Evolutionary conservation across 2,113 vertebrate species (phyloP).

Genomic region (Anhinga rufa): DNA sequence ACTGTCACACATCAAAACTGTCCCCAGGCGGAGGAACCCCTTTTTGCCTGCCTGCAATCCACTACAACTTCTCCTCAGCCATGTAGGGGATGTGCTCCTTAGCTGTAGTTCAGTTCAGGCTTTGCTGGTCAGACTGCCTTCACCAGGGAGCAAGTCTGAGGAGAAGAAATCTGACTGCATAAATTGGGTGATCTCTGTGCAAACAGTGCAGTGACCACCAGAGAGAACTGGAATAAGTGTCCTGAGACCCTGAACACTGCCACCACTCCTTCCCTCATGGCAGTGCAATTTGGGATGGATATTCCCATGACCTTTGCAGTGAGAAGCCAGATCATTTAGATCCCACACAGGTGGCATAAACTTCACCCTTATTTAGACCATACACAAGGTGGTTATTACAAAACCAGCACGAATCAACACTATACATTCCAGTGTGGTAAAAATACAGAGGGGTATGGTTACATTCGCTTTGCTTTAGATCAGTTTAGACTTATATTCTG

Average conservation of each 20-base stretch:
- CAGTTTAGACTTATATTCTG: not conserved
- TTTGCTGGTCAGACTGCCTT: not conserved
- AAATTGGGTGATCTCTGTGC: not conserved
- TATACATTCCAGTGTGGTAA: not conserved
- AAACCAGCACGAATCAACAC: not conserved
- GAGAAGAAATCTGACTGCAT: not conserved
- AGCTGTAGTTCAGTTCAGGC: not conserved
- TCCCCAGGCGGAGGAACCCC: not conserved
- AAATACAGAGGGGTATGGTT: not conserved
- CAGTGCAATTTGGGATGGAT: not conserved
- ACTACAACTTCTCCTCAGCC: not conserved
- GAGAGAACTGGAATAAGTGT: not conserved
- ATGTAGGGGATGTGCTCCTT: not conserved
- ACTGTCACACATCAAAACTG: not conserved
- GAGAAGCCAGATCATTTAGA: not conserved
- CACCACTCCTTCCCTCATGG: too few relatives aligned
- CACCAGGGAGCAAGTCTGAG: not conserved
- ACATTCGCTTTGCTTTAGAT: not conserved
- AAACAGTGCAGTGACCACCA: not conserved
- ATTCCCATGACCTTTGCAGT: not conserved
- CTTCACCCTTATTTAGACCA: not conserved
- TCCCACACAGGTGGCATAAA: not conserved
- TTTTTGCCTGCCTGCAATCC: not conserved
- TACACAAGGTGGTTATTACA: rapidly evolving
- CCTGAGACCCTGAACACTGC: not conserved